Percentiles rank a stretch among this genome's conserved stretches.
These are phyloP conservation scores for Helicoverpa zea DNA, from an alignment of 1,140 invertebrate species.

Conservation along the genomic window DNA sequence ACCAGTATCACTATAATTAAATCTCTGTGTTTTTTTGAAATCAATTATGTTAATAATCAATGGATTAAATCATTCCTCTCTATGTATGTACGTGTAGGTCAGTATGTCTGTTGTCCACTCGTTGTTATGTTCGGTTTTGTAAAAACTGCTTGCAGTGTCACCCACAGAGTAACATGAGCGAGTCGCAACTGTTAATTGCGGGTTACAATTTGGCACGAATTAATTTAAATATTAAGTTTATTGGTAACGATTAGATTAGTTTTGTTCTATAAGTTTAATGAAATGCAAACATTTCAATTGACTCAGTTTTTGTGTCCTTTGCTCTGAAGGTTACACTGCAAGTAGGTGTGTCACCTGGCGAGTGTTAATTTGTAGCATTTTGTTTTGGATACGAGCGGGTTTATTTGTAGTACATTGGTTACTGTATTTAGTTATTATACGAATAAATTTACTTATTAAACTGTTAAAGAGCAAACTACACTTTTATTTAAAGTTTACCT, in stretches of 20 bases:
- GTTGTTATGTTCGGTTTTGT: not conserved
- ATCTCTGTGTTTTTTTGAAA: conserved; percentile 4
- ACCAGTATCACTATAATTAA: not conserved
- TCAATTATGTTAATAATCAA: not conserved
- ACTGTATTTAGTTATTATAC: conserved; percentile 44
- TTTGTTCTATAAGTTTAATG: too few relatives aligned
- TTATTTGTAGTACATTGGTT: conserved; percentile 37
- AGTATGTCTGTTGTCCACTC: conserved; percentile 15
- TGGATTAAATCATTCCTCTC: conserved; percentile 36
- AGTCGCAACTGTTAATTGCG: not conserved
- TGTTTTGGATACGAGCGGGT: conserved; percentile 33
- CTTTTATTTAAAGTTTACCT: not conserved
- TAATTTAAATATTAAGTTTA: too few relatives aligned
- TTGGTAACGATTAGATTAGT: too few relatives aligned
- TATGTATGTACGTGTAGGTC: conserved; percentile 27
- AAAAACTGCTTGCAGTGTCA: conserved; percentile 6
- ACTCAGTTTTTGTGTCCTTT: not conserved
- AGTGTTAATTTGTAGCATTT: conserved; percentile 29
- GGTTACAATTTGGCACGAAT: too few relatives aligned
- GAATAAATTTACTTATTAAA: conserved; percentile 46
- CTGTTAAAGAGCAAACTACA: conserved; percentile 18
- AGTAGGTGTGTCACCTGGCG: not conserved
- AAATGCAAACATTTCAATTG: too few relatives aligned
- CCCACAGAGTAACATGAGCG: not conserved
- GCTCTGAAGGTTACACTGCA: conserved; percentile 2